Base-by-base conservation (phyloP, 2,113 vertebrate genomes). In the Clupea harengus region DNA sequence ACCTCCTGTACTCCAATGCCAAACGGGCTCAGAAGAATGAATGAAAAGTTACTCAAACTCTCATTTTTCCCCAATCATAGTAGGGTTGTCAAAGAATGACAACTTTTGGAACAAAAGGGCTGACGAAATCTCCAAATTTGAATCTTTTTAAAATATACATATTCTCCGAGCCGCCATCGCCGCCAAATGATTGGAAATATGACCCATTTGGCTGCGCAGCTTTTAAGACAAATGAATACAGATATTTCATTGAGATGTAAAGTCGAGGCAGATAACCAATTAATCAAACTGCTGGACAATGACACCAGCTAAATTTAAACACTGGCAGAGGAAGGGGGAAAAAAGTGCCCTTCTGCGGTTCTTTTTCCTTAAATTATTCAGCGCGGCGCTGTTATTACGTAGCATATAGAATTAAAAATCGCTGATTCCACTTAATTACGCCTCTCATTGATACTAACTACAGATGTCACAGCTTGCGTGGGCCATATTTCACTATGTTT, bases 251-350 rank as follows among this genome's bases (percentile, higher is more conserved):
- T 25, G 84, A 89, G 91, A 93, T 87, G 90, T 89, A 92, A 88
- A 88, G 88, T 85, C 52, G 44, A 89, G 88, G 89, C 87, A 84
- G 90, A 93, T 90, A 91, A 90, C 88, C 92, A 88, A 94, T 94
- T 92, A 91, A 94, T 94, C 94, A 92, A 83, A 22, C 75, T 18
- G 83, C 89, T 86, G 91, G 91, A 94, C 90, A 93, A 88, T 89
- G 92, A 92, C 92, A 92, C 85, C 80, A 45, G 91, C 92, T 94
- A 94, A 91, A 94, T 94, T 93, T 94, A 94, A 90, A 93, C 91
- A 45, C 85, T 90, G 88, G 88, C 86, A 86, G 81, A 85, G 89
- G 90, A 91, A 60, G 44, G 54, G 39, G 85, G 25, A 72, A 82
- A 84, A 82, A 82, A 78, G 82, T 39, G 32, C 85, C 84, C 86